Conservation (phyloP, 2,888 invertebrate genomes). For the Exocentrus adspersus region DNA sequence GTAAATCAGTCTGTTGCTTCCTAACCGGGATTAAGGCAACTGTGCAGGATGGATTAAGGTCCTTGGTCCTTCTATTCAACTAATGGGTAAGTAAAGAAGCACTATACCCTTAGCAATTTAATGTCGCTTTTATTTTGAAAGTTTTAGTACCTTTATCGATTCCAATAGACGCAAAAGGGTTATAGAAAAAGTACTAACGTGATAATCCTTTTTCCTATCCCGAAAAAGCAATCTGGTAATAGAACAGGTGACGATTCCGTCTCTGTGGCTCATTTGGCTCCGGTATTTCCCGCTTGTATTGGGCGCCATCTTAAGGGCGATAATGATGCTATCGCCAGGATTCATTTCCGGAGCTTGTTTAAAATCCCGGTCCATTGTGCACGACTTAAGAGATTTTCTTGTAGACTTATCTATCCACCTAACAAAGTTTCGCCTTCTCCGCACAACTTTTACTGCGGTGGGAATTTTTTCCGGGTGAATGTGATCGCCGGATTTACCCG, state of each 20-base stretch:
- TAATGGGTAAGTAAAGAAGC: background rate
- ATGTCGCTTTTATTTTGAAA: too few relatives aligned
- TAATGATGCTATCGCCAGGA: constrained; percentile 60
- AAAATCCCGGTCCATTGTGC: constrained; percentile 58
- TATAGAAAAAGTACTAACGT: too few relatives aligned
- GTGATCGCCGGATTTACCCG: background rate
- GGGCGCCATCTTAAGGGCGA: constrained; percentile 50
- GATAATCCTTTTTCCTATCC: background rate
- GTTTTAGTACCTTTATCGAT: too few relatives aligned
- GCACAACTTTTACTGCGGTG: constrained; percentile 19
- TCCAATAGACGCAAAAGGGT: too few relatives aligned
- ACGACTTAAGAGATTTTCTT: constrained; percentile 46
- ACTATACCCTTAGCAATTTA: background rate
- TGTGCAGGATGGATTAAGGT: background rate
- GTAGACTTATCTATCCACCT: constrained; percentile 38
- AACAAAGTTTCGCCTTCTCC: constrained; percentile 30
- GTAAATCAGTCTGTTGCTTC: constrained; percentile 1
- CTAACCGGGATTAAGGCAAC: background rate
- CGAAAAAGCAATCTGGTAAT: constrained; percentile 45
- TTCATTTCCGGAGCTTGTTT: constrained; percentile 61
- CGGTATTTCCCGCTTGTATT: constrained; percentile 36
- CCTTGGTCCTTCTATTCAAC: background rate
- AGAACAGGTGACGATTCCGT: constrained; percentile 38
- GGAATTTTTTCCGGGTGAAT: constrained; percentile 1
- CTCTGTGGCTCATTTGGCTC: constrained; percentile 32